phyloP scores from a whole-genome alignment of 1,140 invertebrate species.

The Macrotrachela quadricornifera region DNA sequence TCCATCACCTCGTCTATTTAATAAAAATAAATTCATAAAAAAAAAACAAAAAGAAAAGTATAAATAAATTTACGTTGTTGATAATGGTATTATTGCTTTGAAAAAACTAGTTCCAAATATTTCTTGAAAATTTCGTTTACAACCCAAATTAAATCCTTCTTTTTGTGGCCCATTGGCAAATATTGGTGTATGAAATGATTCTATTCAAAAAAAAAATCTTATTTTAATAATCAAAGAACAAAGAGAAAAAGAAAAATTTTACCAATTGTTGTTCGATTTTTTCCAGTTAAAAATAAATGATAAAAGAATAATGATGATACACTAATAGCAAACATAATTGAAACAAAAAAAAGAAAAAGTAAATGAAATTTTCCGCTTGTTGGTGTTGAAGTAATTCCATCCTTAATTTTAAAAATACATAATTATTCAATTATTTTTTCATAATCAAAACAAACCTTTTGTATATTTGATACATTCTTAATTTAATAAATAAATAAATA shows the following conservation, averaged over 20 bases:
- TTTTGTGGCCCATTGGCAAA: slow-evolving; percentile 59
- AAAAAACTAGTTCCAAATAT: slow-evolving; percentile 68
- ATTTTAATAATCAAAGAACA: no score
- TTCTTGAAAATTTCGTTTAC: slow-evolving; percentile 70
- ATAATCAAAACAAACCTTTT: not conserved
- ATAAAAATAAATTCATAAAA: no score
- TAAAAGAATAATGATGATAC: slow-evolving; percentile 79
- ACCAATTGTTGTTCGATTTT: slow-evolving; percentile 86
- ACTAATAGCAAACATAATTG: slow-evolving; percentile 85
- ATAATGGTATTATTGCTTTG: slow-evolving; percentile 70
- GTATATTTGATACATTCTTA: no score
- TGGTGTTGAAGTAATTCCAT: slow-evolving; percentile 17
- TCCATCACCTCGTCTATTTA: no score
- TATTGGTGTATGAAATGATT: slow-evolving; percentile 78
- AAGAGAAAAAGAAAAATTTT: slow-evolving; percentile 19
- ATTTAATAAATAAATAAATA: no score
- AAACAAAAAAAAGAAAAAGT: slow-evolving; percentile 83
- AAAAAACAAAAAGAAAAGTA: no score
- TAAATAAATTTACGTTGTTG: slow-evolving; percentile 56
- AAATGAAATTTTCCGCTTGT: slow-evolving; percentile 59
- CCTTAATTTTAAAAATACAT: slow-evolving; percentile 23
- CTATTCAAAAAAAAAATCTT: slow-evolving; percentile 33
- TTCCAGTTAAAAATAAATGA: slow-evolving; percentile 71
- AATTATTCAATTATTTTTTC: slow-evolving; percentile 3
- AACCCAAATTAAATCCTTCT: slow-evolving; percentile 76